phyloP scores from a whole-genome alignment of 2,797 vertebrate species.

The Gallinago nigripennis region DNA sequence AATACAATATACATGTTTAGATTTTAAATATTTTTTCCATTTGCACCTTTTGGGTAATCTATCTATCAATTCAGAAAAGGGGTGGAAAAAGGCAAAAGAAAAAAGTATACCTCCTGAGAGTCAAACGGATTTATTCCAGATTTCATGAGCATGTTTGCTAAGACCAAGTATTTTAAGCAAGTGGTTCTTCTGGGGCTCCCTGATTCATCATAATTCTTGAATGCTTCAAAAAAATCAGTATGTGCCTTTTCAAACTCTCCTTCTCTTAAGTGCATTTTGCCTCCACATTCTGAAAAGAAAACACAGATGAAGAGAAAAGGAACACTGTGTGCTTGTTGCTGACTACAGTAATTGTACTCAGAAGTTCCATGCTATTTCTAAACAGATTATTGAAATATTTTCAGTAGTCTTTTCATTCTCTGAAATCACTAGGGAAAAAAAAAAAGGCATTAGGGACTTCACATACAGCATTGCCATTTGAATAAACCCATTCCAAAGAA shows the following conservation, averaged over 20 bases:
- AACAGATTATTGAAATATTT: conserved; percentile 36
- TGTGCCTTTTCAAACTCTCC: conserved; percentile 99
- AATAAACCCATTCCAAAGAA: background rate
- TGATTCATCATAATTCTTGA: conserved; percentile 99
- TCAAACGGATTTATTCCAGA: conserved; percentile 99
- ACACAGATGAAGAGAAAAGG: conserved; percentile 49
- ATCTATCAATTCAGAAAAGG: background rate
- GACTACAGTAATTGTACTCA: conserved; percentile 18
- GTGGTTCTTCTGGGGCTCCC: conserved; percentile 98
- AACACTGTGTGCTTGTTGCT: conserved; percentile 19
- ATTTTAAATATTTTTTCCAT: background rate
- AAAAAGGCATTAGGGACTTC: background rate
- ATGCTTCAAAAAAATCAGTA: conserved; percentile 99
- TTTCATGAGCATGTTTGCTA: conserved; percentile 99
- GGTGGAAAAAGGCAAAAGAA: accelerated
- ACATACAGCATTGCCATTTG: background rate
- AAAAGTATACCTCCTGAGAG: conserved; percentile 92
- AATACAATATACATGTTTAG: conserved; percentile 23
- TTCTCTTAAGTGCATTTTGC: conserved; percentile 99
- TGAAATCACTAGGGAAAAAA: background rate
- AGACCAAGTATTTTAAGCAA: conserved; percentile 98
- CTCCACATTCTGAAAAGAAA: conserved; percentile 90
- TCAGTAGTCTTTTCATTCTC: conserved; percentile 34
- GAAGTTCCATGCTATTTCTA: conserved; percentile 25
- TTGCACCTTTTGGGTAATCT: background rate